A percentile compares a stretch with the other conserved stretches of the same genome.
phyloP scores from a whole-genome alignment of 2,888 invertebrate species.

The Drosophila paramelanica region DNA sequence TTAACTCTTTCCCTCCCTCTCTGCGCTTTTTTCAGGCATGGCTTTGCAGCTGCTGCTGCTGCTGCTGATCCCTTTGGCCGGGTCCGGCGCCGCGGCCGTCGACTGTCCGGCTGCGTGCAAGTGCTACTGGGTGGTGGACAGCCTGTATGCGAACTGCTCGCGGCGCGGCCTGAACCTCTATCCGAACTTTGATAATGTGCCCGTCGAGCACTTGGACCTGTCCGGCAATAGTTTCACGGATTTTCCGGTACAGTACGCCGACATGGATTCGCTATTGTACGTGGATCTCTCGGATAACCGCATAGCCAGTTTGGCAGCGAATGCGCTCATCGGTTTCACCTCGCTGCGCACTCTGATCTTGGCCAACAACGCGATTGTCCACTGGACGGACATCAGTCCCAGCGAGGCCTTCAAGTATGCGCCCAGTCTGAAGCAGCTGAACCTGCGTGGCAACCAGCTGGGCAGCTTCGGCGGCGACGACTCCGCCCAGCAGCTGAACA shows the following conservation, averaged over 20 bases:
- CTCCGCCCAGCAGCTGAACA: constrained; percentile 86
- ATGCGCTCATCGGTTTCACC: constrained; percentile 86
- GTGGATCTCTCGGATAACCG: constrained; percentile 87
- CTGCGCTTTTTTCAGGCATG: constrained; percentile 9
- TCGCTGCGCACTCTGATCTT: constrained; percentile 88
- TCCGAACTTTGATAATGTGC: constrained; percentile 77
- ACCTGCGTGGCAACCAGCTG: constrained; percentile 88
- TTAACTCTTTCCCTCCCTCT: not conserved
- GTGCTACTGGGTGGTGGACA: constrained; percentile 82
- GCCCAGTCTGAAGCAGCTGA: constrained; percentile 86
- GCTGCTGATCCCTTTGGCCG: not conserved
- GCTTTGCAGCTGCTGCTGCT: constrained; percentile 9
- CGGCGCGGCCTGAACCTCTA: constrained; percentile 64
- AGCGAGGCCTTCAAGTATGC: constrained; percentile 86
- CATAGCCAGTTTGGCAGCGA: constrained; percentile 85
- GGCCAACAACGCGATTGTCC: constrained; percentile 87
- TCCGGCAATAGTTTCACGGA: constrained; percentile 87
- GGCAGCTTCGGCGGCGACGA: constrained; percentile 86
- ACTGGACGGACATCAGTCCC: constrained; percentile 87
- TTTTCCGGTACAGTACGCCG: constrained; percentile 86
- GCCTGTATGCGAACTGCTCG: constrained; percentile 82
- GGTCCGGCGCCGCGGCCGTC: constrained; percentile 34
- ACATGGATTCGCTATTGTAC: constrained; percentile 86
- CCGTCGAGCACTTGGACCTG: constrained; percentile 87
- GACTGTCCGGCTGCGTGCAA: constrained; percentile 80